Percentiles rank a stretch among this genome's conserved stretches.
phyloP scores from a whole-genome alignment of 2,888 invertebrate genomes.

The Hirtodrosophila histrioides region DNA sequence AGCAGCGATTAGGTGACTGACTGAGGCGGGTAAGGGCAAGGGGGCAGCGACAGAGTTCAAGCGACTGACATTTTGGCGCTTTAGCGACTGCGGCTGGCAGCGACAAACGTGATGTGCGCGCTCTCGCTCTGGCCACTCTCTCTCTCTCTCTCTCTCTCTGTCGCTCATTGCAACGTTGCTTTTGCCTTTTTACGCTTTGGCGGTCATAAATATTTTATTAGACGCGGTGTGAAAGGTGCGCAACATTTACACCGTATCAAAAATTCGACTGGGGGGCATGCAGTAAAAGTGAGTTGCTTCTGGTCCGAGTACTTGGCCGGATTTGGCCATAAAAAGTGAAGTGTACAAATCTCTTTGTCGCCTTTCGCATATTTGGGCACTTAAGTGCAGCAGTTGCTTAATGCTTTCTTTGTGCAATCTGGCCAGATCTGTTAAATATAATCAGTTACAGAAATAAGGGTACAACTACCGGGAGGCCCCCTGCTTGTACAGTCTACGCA shows the following conservation, averaged over 20 bases:
- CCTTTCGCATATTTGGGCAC: too few species aligned
- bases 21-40: neutral
- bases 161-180: conserved; percentile 1
- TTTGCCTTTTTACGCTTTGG: conserved; percentile 35
- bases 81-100: conserved; percentile 35
- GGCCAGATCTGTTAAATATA: too few species aligned
- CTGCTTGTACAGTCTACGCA: too few species aligned
- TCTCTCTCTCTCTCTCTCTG: conserved; percentile 1
- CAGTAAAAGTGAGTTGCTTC: conserved; percentile 16
- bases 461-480: too few species aligned
- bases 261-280: conserved; percentile 7
- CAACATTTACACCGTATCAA: conserved; percentile 46
- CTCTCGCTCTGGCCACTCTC: neutral
- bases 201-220: conserved; percentile 71
- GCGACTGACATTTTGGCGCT: conserved; percentile 66
- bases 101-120: conserved; percentile 57
- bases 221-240: conserved; percentile 54
- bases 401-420: too few species aligned
- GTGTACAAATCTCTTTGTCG: conserved; percentile 35
- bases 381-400: too few species aligned
- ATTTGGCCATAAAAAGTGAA: conserved; percentile 48
- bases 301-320: conserved; percentile 38
- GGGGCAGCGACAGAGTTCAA: conserved; percentile 30
- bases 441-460: too few species aligned
- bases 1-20: neutral